These are phyloP conservation scores for Drosophila leonis DNA, from an alignment of 2,888 invertebrate genomes.

Conservation along the genomic window DNA sequence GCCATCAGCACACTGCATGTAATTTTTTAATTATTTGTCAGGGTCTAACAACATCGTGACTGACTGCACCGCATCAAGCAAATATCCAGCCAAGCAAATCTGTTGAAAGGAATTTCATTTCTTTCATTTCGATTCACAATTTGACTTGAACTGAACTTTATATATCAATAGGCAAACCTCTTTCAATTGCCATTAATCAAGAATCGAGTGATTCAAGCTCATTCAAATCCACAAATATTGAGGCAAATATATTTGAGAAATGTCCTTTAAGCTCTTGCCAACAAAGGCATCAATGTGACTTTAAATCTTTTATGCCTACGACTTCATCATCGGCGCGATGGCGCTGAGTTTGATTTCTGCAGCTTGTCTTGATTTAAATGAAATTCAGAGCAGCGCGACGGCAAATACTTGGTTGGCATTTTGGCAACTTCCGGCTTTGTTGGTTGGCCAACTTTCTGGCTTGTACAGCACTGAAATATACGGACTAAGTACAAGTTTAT, in stretches of 20 bases:
- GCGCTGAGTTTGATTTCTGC: conserved; percentile 47
- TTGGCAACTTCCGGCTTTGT: conserved; percentile 57
- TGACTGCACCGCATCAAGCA: background rate
- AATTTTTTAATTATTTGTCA: conserved; percentile 62
- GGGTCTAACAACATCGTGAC: conserved; percentile 20
- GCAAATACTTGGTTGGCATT: conserved; percentile 52
- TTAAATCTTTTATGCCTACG: conserved; percentile 39
- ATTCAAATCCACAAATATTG: background rate
- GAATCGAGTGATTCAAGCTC: background rate
- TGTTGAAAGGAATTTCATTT: background rate
- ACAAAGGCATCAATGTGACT: conserved; percentile 49
- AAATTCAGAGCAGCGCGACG: conserved; percentile 44
- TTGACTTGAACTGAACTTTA: background rate
- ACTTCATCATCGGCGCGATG: conserved; percentile 5
- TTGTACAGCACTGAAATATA: conserved; percentile 13
- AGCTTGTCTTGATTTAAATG: conserved; percentile 52
- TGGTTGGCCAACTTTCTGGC: conserved; percentile 54
- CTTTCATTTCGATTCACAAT: background rate
- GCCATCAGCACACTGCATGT: conserved; percentile 33
- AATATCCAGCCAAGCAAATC: background rate
- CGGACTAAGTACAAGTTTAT: conserved; percentile 28
- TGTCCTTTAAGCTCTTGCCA: conserved; percentile 10
- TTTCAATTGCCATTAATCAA: conserved; percentile 3
- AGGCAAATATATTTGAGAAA: background rate
- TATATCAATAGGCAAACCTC: background rate